These are phyloP conservation scores for Acropternis orthonyx DNA, from an alignment of 2,797 vertebrate genomes.

Conservation along the genomic window DNA sequence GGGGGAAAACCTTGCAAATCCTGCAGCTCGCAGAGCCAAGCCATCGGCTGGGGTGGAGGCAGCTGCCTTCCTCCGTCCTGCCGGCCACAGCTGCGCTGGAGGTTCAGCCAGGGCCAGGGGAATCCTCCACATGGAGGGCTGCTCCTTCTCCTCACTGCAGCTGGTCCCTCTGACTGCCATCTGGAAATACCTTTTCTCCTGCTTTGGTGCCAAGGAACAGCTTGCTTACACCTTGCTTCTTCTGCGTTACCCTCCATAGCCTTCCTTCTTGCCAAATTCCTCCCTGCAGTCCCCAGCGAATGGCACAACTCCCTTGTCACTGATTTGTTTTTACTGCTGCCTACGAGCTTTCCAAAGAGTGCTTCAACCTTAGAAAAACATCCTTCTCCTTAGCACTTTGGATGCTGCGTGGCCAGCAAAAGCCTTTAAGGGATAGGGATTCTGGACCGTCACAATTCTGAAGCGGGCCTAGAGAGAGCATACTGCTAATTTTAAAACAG, in stretches of 20 bases:
- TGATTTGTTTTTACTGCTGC: conserved; percentile 1
- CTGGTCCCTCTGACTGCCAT: neutral
- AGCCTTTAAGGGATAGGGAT: neutral
- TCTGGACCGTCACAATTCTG: neutral
- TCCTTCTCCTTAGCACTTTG: neutral
- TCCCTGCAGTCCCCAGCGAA: neutral
- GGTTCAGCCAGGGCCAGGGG: neutral
- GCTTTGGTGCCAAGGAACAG: neutral
- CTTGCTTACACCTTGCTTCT: neutral
- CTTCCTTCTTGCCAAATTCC: neutral
- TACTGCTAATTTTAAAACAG: conserved; percentile 43
- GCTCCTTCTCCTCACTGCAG: neutral
- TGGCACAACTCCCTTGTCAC: neutral
- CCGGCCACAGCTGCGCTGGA: neutral
- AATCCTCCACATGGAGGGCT: neutral
- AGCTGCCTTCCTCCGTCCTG: neutral
- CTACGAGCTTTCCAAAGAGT: neutral
- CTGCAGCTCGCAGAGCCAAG: neutral
- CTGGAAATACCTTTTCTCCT: conserved; percentile 5
- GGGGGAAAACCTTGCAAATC: neutral
- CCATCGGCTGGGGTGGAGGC: fast-evolving
- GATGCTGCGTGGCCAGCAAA: neutral
- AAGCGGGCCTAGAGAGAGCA: conserved; percentile 7
- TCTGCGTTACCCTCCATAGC: neutral
- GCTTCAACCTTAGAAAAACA: neutral